Conservation (phyloP, 2,888 invertebrate species). For the Lepidocyrtoides sp. region DNA sequence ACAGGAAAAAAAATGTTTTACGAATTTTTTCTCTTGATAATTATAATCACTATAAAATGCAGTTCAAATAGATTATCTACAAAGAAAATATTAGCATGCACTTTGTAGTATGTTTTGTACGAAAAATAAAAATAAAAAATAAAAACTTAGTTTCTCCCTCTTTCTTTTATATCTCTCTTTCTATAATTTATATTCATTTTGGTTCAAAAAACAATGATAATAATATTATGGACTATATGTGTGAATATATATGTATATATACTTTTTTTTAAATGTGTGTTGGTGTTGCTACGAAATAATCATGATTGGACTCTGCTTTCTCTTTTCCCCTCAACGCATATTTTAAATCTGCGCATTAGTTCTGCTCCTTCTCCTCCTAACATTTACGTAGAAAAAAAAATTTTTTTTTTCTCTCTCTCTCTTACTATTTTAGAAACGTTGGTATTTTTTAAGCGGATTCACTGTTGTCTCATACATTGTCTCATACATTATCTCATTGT, state of each 20-base stretch:
- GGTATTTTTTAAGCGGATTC: conserved; percentile 36
- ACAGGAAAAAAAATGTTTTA: no score
- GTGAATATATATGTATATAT: conserved; percentile 18
- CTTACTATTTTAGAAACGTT: neutral
- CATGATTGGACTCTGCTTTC: conserved; percentile 1
- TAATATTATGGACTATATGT: conserved; percentile 34
- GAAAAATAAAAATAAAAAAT: conserved; percentile 8
- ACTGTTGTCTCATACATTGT: conserved; percentile 48
- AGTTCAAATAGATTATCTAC: neutral
- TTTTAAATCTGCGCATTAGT: no score
- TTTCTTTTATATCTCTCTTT: neutral
- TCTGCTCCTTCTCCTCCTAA: neutral
- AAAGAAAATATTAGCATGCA: neutral
- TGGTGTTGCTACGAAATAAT: neutral
- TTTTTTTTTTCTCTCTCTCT: neutral
- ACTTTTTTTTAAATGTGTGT: conserved; percentile 39
- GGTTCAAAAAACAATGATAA: conserved; percentile 45
- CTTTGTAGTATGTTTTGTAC: conserved; percentile 19
- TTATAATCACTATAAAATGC: neutral
- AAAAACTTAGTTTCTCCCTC: neutral
- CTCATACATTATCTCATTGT: no score
- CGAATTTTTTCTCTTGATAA: no score
- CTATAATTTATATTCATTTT: conserved; percentile 44
- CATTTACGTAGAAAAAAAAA: neutral
- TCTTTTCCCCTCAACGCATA: neutral